phyloP scores from a whole-genome alignment of 2,113 vertebrate species.

The Zeus faber region DNA sequence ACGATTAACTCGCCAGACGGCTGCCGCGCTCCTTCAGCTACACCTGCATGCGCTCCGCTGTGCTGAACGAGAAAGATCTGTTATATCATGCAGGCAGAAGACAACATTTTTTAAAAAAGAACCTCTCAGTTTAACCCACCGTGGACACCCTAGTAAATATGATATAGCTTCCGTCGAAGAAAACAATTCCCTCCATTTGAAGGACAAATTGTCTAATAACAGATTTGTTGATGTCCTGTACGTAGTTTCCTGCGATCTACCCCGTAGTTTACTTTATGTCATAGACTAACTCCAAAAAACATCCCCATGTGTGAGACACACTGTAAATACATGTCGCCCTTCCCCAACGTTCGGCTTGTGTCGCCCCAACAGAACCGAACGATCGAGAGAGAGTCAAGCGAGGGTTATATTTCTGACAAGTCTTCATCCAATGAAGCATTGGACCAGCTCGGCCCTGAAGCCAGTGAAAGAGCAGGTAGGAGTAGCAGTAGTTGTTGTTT shows the following conservation, averaged over 20 bases:
- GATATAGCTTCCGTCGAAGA: too few species aligned
- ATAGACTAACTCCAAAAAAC: conserved; percentile 8
- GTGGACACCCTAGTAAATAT: too few species aligned
- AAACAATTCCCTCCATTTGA: too few species aligned
- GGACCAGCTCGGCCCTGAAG: conserved; percentile 70
- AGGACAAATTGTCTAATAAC: too few species aligned
- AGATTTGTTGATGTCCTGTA: too few species aligned
- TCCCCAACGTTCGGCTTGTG: conserved; percentile 50
- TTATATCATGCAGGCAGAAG: neutral
- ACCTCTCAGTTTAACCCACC: too few species aligned
- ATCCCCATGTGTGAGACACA: neutral
- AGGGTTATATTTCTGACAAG: conserved; percentile 70
- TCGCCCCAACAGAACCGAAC: conserved; percentile 75
- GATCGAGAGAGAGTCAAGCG: conserved; percentile 67
- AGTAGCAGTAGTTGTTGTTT: conserved; percentile 16
- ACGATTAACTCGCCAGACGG: conserved; percentile 42
- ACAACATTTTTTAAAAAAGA: neutral
- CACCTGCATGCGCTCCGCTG: conserved; percentile 16
- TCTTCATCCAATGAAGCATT: conserved; percentile 74
- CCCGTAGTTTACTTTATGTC: too few species aligned
- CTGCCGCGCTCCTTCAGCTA: conserved; percentile 45
- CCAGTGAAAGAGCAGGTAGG: conserved; percentile 77
- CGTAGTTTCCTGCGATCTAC: too few species aligned
- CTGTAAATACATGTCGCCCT: too few species aligned
- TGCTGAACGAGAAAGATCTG: too few species aligned